Conservation (phyloP, 2,888 invertebrate species). For the Tetragnatha montana region DNA sequence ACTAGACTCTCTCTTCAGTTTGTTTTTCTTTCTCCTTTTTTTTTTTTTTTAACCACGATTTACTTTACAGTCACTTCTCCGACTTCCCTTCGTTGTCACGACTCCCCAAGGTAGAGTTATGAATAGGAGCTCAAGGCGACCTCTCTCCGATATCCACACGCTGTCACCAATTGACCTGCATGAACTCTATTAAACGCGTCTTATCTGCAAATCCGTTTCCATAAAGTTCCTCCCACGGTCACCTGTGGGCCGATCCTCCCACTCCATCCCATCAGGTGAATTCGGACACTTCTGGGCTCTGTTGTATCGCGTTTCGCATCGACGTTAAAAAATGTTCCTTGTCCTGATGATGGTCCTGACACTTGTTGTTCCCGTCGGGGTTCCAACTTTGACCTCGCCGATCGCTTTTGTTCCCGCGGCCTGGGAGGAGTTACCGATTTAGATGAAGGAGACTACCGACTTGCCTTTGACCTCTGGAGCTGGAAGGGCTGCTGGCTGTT, state of each 20-base stretch:
- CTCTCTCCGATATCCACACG: neutral
- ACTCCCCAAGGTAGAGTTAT: neutral
- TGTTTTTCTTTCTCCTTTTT: too few relatives aligned
- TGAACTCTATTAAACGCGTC: neutral
- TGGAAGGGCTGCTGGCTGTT: neutral
- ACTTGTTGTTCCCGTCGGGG: constrained; percentile 32
- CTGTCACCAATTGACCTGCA: neutral
- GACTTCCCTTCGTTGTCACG: too few relatives aligned
- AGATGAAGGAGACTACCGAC: neutral
- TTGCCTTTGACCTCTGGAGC: neutral
- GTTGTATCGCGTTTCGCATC: neutral
- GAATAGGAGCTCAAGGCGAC: neutral
- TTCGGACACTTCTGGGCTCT: neutral
- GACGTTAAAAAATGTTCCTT: constrained; percentile 7
- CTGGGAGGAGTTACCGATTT: neutral
- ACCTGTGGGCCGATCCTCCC: constrained; percentile 47
- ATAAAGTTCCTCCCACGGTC: constrained; percentile 34
- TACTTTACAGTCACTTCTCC: too few relatives aligned
- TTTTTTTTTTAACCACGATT: too few relatives aligned
- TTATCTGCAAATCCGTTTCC: constrained; percentile 6
- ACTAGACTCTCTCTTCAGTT: too few relatives aligned
- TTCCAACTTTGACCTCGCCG: constrained; percentile 46
- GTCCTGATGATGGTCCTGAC: constrained; percentile 18
- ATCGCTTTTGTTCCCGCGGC: neutral
- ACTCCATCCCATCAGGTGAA: constrained; percentile 27